Evolutionary conservation across 2,797 vertebrate genomes (phyloP).

Genomic region (Poecile montanus): DNA sequence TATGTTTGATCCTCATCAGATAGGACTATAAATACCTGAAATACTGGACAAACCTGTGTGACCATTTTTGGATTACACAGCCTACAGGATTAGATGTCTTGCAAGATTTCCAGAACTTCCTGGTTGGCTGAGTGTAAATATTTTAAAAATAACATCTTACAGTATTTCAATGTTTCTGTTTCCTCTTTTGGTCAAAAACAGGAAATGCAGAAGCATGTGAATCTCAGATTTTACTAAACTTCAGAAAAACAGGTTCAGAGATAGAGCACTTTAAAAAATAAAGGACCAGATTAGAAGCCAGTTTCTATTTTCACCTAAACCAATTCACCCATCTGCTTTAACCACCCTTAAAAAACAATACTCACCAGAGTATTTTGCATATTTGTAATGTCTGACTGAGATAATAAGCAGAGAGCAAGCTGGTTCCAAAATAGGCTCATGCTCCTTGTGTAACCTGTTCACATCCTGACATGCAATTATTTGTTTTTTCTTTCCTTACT

Average conservation of each 20-base stretch:
- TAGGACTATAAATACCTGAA: slow-evolving; percentile 42
- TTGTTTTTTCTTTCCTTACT: slow-evolving; percentile 37
- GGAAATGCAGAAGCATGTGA: slow-evolving; percentile 75
- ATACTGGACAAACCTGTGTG: slow-evolving; percentile 6
- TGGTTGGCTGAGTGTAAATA: slow-evolving; percentile 69
- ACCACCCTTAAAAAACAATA: slow-evolving; percentile 4
- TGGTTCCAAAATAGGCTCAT: slow-evolving; percentile 28
- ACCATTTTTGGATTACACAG: slow-evolving; percentile 28
- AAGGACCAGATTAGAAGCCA: not conserved
- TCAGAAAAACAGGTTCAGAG: slow-evolving; percentile 24
- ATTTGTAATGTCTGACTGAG: slow-evolving; percentile 9
- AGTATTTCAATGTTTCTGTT: slow-evolving; percentile 70
- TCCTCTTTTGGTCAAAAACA: slow-evolving; percentile 73
- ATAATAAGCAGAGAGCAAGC: not conserved
- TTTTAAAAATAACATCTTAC: slow-evolving; percentile 72
- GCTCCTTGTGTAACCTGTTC: slow-evolving; percentile 20
- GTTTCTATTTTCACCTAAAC: slow-evolving; percentile 43
- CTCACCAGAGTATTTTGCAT: not conserved
- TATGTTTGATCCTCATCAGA: not conserved
- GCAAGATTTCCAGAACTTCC: slow-evolving; percentile 72
- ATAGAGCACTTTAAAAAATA: not conserved
- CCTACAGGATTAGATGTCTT: slow-evolving; percentile 49
- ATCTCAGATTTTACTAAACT: slow-evolving; percentile 28
- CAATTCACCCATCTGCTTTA: slow-evolving; percentile 12
- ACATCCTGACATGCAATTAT: slow-evolving; percentile 48